Percentiles rank a stretch among this genome's conserved stretches.
Conservation (phyloP, 1,140 invertebrate species). For the Meteorus sp. region DNA sequence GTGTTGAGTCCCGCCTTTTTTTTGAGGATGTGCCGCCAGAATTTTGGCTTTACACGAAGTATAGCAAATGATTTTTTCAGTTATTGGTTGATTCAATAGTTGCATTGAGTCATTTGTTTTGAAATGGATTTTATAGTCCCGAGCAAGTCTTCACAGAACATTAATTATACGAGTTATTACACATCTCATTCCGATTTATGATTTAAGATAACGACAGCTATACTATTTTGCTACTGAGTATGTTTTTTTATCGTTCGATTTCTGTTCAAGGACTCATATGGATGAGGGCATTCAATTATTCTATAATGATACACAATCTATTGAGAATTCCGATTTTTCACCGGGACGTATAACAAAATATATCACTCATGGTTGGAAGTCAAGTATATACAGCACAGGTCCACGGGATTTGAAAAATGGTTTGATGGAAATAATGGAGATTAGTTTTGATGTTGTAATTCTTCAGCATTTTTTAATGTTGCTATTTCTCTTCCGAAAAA, state of each 20-base stretch:
- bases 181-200: not conserved
- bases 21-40: conserved; percentile 40
- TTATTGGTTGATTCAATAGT: too few relatives aligned
- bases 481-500: conserved; percentile 33
- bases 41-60: conserved; percentile 54
- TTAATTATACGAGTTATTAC: not conserved
- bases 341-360: conserved; percentile 64
- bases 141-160: too few relatives aligned
- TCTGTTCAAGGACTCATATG: conserved; percentile 40
- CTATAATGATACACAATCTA: conserved; percentile 41
- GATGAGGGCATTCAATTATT: conserved; percentile 44
- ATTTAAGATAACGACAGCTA: not conserved
- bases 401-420: conserved; percentile 49
- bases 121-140: too few relatives aligned
- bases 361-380: conserved; percentile 76
- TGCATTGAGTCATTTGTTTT: too few relatives aligned
- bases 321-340: conserved; percentile 60
- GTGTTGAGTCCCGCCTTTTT: conserved; percentile 35
- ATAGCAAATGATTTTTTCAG: conserved; percentile 31
- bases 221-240: too few relatives aligned
- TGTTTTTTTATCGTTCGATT: conserved; percentile 18
- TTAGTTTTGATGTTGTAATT: not conserved
- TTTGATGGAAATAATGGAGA: conserved; percentile 27
- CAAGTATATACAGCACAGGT: conserved; percentile 51
- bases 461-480: not conserved